Evolutionary conservation across 1,140 invertebrate species (phyloP).

Genomic region (Mizuhopecten yessoensis): DNA sequence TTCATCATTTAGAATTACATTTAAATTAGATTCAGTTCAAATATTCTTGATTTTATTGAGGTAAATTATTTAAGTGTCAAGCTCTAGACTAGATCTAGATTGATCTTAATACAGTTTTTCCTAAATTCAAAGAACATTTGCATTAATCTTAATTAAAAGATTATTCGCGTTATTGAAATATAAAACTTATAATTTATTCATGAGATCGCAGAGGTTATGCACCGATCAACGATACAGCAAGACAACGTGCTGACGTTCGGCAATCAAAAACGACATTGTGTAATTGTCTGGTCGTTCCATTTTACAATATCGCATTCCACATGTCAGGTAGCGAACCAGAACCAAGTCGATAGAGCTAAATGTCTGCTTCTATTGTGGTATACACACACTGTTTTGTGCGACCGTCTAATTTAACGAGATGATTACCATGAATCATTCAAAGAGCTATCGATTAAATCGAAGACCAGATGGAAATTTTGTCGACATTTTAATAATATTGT

Average conservation of each 20-base stretch:
- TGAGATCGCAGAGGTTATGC: neutral
- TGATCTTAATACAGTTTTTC: no score
- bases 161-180: no score
- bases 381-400: neutral
- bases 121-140: neutral
- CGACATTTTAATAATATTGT: neutral
- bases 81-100: no score
- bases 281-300: neutral
- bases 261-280: neutral
- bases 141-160: neutral
- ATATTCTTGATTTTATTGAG: no score
- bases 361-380: neutral
- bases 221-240: neutral
- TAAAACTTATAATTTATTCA: neutral
- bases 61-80: no score
- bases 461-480: neutral
- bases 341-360: neutral
- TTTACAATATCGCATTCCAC: neutral
- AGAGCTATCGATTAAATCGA: neutral
- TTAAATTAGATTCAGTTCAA: no score
- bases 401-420: neutral
- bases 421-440: neutral
- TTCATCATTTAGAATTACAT: no score
- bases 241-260: neutral
- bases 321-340: neutral